Evolutionary conservation across 2,113 vertebrate genomes (phyloP).

Genomic region (Cavia porcellus): DNA sequence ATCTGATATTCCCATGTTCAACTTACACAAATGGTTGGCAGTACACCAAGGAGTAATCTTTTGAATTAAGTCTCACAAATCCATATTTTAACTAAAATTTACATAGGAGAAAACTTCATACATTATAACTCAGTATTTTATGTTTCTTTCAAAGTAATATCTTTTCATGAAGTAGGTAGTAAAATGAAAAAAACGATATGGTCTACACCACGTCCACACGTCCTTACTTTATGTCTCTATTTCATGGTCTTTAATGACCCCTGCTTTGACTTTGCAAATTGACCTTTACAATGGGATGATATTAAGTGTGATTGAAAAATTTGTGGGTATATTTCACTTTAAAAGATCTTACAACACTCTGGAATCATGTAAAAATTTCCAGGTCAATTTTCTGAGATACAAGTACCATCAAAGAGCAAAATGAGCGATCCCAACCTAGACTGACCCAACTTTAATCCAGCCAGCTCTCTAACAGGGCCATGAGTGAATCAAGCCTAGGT

Average conservation of each 20-base stretch:
- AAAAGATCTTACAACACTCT: neutral
- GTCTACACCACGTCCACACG: too few relatives aligned
- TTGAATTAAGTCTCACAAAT: neutral
- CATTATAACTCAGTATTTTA: neutral
- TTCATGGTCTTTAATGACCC: neutral
- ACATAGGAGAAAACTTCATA: neutral
- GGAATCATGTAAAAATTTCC: neutral
- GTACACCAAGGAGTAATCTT: neutral
- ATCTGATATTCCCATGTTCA: neutral
- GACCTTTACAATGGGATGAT: neutral
- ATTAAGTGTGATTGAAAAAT: neutral
- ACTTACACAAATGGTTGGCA: neutral
- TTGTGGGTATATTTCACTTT: neutral
- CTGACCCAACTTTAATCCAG: accelerated
- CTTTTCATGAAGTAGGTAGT: neutral
- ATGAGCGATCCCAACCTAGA: neutral
- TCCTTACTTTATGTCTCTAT: neutral
- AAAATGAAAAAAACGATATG: neutral
- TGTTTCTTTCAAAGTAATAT: neutral
- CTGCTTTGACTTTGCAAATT: neutral
- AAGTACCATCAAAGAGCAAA: neutral
- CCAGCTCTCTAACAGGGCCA: neutral
- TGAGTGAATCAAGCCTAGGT: neutral
- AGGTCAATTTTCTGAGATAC: neutral
- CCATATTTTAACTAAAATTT: neutral